Evolutionary conservation across 2,113 vertebrate species (phyloP).

Genomic region (Pomatostomus ruficeps): DNA sequence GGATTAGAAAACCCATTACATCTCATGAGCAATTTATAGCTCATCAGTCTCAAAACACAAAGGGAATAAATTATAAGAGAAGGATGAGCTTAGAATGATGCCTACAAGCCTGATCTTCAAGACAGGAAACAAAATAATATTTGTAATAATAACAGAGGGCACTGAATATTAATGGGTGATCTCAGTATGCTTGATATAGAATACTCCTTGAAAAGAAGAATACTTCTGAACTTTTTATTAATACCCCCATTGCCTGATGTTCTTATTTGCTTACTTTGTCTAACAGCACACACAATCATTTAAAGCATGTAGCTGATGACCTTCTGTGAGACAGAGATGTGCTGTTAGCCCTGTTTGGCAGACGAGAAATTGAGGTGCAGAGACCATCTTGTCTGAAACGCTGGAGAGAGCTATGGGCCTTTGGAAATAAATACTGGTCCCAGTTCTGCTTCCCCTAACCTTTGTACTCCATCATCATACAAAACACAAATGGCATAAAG

Average conservation of each 20-base stretch:
- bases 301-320: neutral
- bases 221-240: neutral
- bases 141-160: neutral
- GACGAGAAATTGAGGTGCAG: neutral
- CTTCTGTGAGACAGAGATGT: neutral
- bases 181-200: neutral
- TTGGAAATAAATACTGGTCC: neutral
- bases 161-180: neutral
- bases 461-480: neutral
- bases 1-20: neutral
- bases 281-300: neutral
- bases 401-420: neutral
- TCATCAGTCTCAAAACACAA: neutral
- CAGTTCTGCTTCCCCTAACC: neutral
- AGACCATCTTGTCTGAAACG: neutral
- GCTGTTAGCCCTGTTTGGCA: neutral
- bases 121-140: neutral
- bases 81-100: neutral
- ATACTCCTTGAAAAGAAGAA: neutral
- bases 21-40: neutral
- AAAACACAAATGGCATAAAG: neutral
- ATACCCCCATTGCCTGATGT: neutral
- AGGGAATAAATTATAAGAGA: neutral
- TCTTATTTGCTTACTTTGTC: neutral
- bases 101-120: neutral